Evolutionary conservation across 2,113 vertebrate species (phyloP), one percentile per base, ranked within the genome.

Genomic region (Hucho hucho): DNA sequence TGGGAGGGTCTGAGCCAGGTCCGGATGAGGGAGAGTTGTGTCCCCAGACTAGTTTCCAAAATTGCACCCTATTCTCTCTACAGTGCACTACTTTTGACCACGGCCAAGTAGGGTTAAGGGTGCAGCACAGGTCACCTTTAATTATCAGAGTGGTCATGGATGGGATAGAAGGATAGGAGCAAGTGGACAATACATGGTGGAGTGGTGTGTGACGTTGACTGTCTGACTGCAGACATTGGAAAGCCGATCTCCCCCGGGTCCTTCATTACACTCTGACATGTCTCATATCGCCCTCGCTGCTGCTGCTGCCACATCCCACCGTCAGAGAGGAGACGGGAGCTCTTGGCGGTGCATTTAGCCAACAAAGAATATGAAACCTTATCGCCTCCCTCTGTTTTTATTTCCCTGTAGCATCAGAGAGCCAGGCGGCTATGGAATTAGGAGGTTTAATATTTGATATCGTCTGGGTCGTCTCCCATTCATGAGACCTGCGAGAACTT

Each of bases 351-450:
- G 77, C 77, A 90, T 87, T 88, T 81, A 86, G 71, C 77, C 89
- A 89, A 92, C 86, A 91, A 86, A 90, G 92, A 87, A 76, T 67
- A 90, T 28, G 88, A 94, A 93, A 91, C 81, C 37, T 75, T 84
- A 92, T 90, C 85, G 63, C 70, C 81, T 66, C 6, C 83, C 63
- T 82, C 46, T 18, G 69, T 56, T 7, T 20, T 78, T 85, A 88
- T 91, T 88, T 91, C 87, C 81, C 68, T 79, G 43, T 61, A 28
- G 69, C 61, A 84, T 89, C 80, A 72, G 84, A 77, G 47, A 88
- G 59, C 75, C 86, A 70, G 24, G 78, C 79, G 72, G 76, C 53
- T 32, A 29, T 79, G 78, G 83, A 87, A 81, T 88, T 82, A 87
- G 73, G 78, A 66, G 81, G 67, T 80, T 87, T 83, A 82, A 82